Conservation (phyloP, 2,797 vertebrate genomes). For the Pachyuromys duprasi region DNA sequence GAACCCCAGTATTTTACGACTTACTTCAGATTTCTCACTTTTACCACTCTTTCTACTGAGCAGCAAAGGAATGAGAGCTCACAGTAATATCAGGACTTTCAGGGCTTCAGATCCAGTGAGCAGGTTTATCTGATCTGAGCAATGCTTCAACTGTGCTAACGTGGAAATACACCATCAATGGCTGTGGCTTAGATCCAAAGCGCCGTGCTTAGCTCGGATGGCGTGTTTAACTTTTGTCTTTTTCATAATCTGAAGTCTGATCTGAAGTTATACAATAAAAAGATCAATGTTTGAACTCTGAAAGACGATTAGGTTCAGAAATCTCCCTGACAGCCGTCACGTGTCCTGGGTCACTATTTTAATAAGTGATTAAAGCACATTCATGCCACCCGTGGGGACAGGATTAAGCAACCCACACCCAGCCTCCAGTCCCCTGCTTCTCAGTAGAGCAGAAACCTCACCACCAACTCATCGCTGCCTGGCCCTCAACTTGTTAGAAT, state of each 20-base stretch:
- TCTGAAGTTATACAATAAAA: slow-evolving; percentile 76
- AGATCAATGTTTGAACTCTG: slow-evolving; percentile 84
- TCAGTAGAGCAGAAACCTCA: slow-evolving; percentile 5
- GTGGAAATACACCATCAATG: slow-evolving; percentile 61
- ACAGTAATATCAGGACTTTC: slow-evolving; percentile 56
- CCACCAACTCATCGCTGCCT: background rate
- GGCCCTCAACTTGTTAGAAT: background rate
- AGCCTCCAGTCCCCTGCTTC: slow-evolving; percentile 48
- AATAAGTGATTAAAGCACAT: slow-evolving; percentile 79
- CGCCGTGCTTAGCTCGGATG: slow-evolving; percentile 71
- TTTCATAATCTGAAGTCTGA: slow-evolving; percentile 84
- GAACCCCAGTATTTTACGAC: slow-evolving; percentile 68
- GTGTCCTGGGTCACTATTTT: slow-evolving; percentile 80
- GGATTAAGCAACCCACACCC: slow-evolving; percentile 52
- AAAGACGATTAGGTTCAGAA: slow-evolving; percentile 82
- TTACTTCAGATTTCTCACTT: slow-evolving; percentile 60
- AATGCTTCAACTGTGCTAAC: slow-evolving; percentile 77
- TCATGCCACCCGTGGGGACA: slow-evolving; percentile 75
- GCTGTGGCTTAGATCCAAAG: slow-evolving; percentile 81
- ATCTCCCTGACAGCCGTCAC: slow-evolving; percentile 77
- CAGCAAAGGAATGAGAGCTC: slow-evolving; percentile 64
- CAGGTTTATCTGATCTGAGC: slow-evolving; percentile 74
- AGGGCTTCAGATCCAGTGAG: slow-evolving; percentile 66
- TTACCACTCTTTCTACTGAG: slow-evolving; percentile 49
- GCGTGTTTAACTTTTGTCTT: slow-evolving; percentile 83